These are phyloP conservation scores for Leptopterna dolabrata DNA, from an alignment of 2,888 invertebrate genomes.

Conservation along the genomic window DNA sequence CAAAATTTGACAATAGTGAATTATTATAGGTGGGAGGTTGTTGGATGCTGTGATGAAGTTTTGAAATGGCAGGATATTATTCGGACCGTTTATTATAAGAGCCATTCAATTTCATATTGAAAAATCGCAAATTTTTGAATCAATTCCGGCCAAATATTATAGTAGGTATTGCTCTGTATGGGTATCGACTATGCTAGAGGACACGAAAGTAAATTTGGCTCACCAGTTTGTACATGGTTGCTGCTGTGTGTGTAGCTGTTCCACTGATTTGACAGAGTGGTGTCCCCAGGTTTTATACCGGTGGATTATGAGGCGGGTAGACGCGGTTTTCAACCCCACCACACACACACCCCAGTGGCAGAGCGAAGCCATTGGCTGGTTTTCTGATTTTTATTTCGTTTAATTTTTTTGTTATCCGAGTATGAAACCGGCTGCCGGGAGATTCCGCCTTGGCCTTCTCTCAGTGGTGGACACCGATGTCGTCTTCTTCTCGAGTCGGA, in stretches of 20 bases:
- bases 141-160: no score
- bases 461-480: neutral
- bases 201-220: no score
- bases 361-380: neutral
- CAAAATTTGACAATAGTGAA: no score
- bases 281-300: conserved; percentile 20
- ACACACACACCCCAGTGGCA: neutral
- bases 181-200: no score
- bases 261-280: conserved; percentile 21
- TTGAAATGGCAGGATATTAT: no score
- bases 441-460: conserved; percentile 34
- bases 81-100: no score
- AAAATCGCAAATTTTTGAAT: no score
- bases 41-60: no score
- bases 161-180: no score
- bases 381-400: neutral
- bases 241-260: conserved; percentile 44
- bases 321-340: neutral
- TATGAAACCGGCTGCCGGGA: neutral
- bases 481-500: neutral
- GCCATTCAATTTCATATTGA: no score
- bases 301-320: conserved; percentile 1
- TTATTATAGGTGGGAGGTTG: no score
- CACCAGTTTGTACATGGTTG: conserved; percentile 46
- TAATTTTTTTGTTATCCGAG: neutral